A percentile compares a stretch with the other conserved stretches of the same genome.
Evolutionary conservation across 2,888 invertebrate genomes (phyloP).

Genomic region (Drosophila diplacantha): DNA sequence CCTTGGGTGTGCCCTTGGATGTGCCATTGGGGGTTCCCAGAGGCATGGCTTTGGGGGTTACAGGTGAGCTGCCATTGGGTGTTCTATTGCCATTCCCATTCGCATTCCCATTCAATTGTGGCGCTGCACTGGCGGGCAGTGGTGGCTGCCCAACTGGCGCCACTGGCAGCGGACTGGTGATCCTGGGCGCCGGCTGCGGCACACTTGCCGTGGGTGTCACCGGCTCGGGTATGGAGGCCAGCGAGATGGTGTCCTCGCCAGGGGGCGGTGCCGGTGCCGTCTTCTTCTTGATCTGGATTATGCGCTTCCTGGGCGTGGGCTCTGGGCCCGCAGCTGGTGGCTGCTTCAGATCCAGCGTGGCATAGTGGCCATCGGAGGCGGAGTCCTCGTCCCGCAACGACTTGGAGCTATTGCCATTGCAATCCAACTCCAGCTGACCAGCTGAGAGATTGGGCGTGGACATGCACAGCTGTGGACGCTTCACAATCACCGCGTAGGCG

Average conservation of each 20-base stretch:
- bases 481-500: slow-evolving; percentile 59
- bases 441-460: slow-evolving; percentile 75
- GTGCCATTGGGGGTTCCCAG: slow-evolving; percentile 26
- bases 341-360: slow-evolving; percentile 60
- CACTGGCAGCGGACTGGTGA: slow-evolving; percentile 52
- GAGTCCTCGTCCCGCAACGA: slow-evolving; percentile 33
- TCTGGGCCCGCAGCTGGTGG: slow-evolving; percentile 60
- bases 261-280: slow-evolving; percentile 75
- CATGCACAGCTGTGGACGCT: slow-evolving; percentile 73
- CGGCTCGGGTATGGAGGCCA: slow-evolving; percentile 54
- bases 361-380: slow-evolving; percentile 52
- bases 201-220: slow-evolving; percentile 34
- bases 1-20: background rate
- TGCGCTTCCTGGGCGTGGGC: slow-evolving; percentile 75
- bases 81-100: slow-evolving; percentile 4
- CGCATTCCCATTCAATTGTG: slow-evolving; percentile 3
- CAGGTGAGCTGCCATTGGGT: background rate
- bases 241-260: slow-evolving; percentile 54
- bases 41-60: background rate
- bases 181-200: slow-evolving; percentile 65
- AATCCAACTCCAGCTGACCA: slow-evolving; percentile 63
- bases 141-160: slow-evolving; percentile 28
- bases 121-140: slow-evolving; percentile 23
- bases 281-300: slow-evolving; percentile 69
- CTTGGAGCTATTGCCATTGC: slow-evolving; percentile 71